Conservation (phyloP, 2,888 invertebrate genomes). For the Sarcophaga caerulescens region DNA sequence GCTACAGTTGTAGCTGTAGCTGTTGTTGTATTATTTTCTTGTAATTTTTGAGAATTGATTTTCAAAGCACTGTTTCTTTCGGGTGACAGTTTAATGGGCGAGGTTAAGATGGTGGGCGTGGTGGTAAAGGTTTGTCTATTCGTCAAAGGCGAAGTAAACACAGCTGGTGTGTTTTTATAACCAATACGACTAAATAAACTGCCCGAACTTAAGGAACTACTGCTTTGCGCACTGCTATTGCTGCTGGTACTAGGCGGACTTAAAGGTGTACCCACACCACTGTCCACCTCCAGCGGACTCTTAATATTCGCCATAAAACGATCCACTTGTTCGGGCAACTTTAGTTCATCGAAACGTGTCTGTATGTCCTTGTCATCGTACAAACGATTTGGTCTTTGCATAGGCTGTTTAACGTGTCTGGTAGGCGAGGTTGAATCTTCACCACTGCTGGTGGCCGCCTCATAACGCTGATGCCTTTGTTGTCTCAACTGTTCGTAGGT, state of each 20-base stretch:
- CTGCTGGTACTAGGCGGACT: slow-evolving; percentile 82
- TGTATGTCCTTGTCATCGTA: slow-evolving; percentile 74
- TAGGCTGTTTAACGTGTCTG: slow-evolving; percentile 73
- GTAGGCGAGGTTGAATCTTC: slow-evolving; percentile 71
- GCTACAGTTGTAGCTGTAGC: not conserved
- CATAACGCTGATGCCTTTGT: slow-evolving; percentile 80
- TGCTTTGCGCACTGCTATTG: slow-evolving; percentile 70
- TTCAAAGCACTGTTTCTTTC: slow-evolving; percentile 41
- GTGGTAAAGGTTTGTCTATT: slow-evolving; percentile 69
- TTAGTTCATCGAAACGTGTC: slow-evolving; percentile 76
- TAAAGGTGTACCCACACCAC: slow-evolving; percentile 86
- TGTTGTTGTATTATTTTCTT: slow-evolving; percentile 21
- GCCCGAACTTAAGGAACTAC: slow-evolving; percentile 71
- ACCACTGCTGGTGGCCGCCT: slow-evolving; percentile 82
- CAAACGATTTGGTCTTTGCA: slow-evolving; percentile 79
- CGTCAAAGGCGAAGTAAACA: slow-evolving; percentile 74
- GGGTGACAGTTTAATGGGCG: slow-evolving; percentile 47
- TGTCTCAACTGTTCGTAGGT: slow-evolving; percentile 87
- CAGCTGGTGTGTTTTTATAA: slow-evolving; percentile 76
- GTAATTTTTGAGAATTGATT: not conserved
- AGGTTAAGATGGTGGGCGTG: slow-evolving; percentile 40
- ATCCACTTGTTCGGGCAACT: slow-evolving; percentile 79
- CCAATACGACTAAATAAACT: slow-evolving; percentile 79
- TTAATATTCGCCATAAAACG: slow-evolving; percentile 77
- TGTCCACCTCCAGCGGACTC: slow-evolving; percentile 82